Evolutionary conservation across 2,888 invertebrate genomes (phyloP).

Genomic region (Xanthorhoe designata): DNA sequence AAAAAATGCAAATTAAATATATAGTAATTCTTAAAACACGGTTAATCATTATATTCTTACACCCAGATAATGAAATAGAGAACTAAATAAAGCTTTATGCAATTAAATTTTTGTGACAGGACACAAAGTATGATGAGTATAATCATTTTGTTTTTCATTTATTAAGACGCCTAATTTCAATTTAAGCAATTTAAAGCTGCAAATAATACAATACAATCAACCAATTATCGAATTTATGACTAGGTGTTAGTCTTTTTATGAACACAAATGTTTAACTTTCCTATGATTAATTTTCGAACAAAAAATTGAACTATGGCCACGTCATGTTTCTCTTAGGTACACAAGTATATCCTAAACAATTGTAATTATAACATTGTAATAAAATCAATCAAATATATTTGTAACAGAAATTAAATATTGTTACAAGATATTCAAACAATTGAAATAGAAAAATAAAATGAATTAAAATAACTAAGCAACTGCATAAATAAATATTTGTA

Average conservation of each 20-base stretch:
- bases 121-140: constrained; percentile 2
- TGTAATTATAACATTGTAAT: constrained; percentile 38
- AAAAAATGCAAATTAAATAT: constrained; percentile 26
- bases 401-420: constrained; percentile 38
- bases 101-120: constrained; percentile 28
- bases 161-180: neutral
- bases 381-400: constrained; percentile 37
- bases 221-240: constrained; percentile 54
- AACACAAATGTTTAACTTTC: constrained; percentile 35
- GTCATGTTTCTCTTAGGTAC: constrained; percentile 55
- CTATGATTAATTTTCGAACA: constrained; percentile 19
- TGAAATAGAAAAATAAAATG: constrained; percentile 31
- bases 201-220: constrained; percentile 26
- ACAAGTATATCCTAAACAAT: constrained; percentile 28
- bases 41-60: neutral
- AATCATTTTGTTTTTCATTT: neutral
- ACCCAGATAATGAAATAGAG: constrained; percentile 21
- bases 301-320: constrained; percentile 59
- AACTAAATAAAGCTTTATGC: constrained; percentile 22
- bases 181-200: constrained; percentile 25
- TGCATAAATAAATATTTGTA: constrained; percentile 44
- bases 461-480: constrained; percentile 28
- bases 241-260: constrained; percentile 65
- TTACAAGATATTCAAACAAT: constrained; percentile 40
- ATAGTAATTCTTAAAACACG: constrained; percentile 14